phyloP scores from a whole-genome alignment of 2,113 vertebrate genomes.

The Oncorhynchus mykiss region DNA sequence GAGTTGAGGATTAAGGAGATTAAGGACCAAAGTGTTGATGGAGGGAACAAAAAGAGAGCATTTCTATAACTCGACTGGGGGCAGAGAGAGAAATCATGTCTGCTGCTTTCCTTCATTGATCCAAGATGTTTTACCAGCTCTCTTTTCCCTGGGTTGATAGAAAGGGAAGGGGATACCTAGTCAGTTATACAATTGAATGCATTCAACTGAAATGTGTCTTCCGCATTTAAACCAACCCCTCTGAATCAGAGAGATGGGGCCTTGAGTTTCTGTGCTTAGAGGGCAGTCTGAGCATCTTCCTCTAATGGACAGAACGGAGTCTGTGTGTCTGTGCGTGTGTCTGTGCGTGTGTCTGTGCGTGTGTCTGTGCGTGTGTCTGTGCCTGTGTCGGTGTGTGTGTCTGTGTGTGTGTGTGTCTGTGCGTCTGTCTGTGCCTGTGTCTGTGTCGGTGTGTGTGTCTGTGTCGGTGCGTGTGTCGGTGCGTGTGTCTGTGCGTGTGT shows the following conservation, averaged over 20 bases:
- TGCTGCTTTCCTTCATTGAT: conserved; percentile 22
- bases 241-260: not conserved
- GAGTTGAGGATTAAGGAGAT: conserved; percentile 1
- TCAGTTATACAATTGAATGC: no score
- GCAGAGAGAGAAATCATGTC: conserved; percentile 2
- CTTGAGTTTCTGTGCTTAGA: not conserved
- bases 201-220: no score
- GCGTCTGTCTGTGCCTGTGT: not conserved
- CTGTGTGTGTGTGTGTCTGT: not conserved
- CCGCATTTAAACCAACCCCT: no score
- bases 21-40: not conserved
- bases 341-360: not conserved
- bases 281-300: not conserved
- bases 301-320: not conserved
- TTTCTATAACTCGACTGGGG: not conserved
- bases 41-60: not conserved
- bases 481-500: no score
- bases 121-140: conserved; percentile 12
- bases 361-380: not conserved
- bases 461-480: no score
- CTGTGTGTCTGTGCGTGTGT: not conserved
- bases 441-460: not conserved
- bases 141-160: not conserved
- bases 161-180: not conserved
- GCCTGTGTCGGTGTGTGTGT: no score